These are phyloP conservation scores for Mellivora capensis DNA, from an alignment of 2,113 vertebrate species.

Conservation along the genomic window DNA sequence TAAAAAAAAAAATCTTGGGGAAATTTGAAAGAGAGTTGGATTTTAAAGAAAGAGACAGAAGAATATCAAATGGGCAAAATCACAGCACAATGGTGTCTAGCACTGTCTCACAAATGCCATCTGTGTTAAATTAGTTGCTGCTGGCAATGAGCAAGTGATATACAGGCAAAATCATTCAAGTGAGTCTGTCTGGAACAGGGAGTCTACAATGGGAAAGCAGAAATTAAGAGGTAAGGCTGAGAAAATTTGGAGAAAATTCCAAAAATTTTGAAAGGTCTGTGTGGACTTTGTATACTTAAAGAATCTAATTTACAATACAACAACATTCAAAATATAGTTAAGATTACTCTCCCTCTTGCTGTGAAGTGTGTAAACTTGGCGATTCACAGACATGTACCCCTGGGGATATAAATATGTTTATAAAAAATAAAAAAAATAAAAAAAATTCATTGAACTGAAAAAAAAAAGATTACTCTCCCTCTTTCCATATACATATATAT, in stretches of 20 bases:
- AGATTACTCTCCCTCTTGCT: not conserved
- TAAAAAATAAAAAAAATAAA: too few relatives aligned
- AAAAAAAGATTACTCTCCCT: not conserved
- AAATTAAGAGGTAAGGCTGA: not conserved
- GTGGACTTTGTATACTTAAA: not conserved
- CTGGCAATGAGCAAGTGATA: not conserved
- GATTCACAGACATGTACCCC: too few relatives aligned
- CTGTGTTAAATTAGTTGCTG: constrained; percentile 15
- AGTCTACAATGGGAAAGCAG: not conserved
- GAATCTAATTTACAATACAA: not conserved
- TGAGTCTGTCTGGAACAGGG: not conserved
- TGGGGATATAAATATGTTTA: too few relatives aligned
- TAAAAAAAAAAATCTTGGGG: not conserved
- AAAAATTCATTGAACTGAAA: too few relatives aligned
- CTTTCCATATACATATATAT: not conserved
- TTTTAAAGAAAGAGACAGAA: not conserved
- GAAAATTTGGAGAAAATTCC: not conserved
- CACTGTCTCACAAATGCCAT: constrained; percentile 31
- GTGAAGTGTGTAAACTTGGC: too few relatives aligned
- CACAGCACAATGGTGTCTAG: constrained; percentile 17
- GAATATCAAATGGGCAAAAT: not conserved
- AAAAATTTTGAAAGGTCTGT: not conserved
- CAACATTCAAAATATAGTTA: not conserved
- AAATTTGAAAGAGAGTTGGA: not conserved
- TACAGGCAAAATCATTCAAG: not conserved